Percentiles rank a stretch among this genome's conserved stretches.
Evolutionary conservation across 2,113 vertebrate species (phyloP).

Genomic region (Microcebus lehilahytsara): DNA sequence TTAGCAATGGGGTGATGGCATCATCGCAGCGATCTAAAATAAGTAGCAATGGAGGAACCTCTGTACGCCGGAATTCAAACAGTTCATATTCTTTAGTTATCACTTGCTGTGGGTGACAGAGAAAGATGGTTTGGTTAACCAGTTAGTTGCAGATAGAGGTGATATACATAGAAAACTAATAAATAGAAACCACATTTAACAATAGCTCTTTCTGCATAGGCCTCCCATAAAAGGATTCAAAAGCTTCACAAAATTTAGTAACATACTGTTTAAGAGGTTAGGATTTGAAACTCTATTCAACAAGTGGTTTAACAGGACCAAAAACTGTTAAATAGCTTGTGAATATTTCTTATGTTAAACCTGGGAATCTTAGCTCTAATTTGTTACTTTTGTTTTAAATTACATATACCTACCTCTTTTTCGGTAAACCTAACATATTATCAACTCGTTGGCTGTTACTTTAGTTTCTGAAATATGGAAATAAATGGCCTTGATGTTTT

Average conservation of each 20-base stretch:
- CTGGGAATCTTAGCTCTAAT: slow-evolving; percentile 3
- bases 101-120: slow-evolving; percentile 89
- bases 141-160: neutral
- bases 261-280: neutral
- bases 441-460: neutral
- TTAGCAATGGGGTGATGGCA: slow-evolving; percentile 92
- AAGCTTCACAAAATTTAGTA: slow-evolving; percentile 4
- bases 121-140: neutral
- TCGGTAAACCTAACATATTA: slow-evolving; percentile 29
- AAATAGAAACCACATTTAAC: neutral
- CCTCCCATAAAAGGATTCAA: slow-evolving; percentile 26
- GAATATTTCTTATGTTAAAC: slow-evolving; percentile 18
- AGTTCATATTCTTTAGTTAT: slow-evolving; percentile 98
- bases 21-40: slow-evolving; percentile 95
- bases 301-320: neutral
- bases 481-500: neutral
- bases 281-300: slow-evolving; percentile 33
- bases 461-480: slow-evolving; percentile 23
- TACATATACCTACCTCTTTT: slow-evolving; percentile 16
- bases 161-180: neutral
- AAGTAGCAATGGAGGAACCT: slow-evolving; percentile 94
- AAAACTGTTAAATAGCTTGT: slow-evolving; percentile 21
- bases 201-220: neutral
- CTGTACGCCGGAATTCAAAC: slow-evolving; percentile 97
- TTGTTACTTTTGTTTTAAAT: slow-evolving; percentile 27